Percentiles rank a stretch among this genome's conserved stretches.
These are phyloP conservation scores for Paralichthys olivaceus DNA, from an alignment of 2,113 vertebrate species.

Conservation along the genomic window DNA sequence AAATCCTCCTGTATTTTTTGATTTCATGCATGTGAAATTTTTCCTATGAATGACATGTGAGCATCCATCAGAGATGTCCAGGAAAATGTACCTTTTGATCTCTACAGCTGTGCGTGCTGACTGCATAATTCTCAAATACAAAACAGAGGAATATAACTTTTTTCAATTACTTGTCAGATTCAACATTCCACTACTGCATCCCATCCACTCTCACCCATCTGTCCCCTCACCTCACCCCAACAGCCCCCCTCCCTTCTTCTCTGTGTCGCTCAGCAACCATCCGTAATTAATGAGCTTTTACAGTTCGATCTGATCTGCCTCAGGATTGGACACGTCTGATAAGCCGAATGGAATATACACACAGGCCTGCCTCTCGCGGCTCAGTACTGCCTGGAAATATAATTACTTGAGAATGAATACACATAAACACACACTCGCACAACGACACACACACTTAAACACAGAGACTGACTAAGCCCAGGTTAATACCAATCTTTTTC, in stretches of 20 bases:
- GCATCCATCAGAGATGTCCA: constrained; percentile 16
- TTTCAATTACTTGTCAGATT: constrained; percentile 33
- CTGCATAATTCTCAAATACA: constrained; percentile 42
- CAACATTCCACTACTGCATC: constrained; percentile 22
- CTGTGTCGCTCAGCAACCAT: constrained; percentile 73
- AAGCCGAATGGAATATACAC: constrained; percentile 77
- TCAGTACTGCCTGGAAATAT: constrained; percentile 74
- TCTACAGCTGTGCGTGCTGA: constrained; percentile 43
- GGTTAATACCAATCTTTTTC: constrained; percentile 76
- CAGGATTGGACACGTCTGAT: constrained; percentile 79
- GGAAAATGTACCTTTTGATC: constrained; percentile 64
- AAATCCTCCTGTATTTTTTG: constrained; percentile 17
- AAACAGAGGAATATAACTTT: constrained; percentile 24
- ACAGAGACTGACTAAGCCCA: constrained; percentile 59
- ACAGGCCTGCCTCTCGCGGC: constrained; percentile 62
- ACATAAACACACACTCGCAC: constrained; percentile 33
- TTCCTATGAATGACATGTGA: constrained; percentile 35
- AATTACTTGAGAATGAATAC: constrained; percentile 74
- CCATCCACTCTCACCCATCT: constrained; percentile 38
- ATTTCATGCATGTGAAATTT: constrained; percentile 6
- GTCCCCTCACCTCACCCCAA: constrained; percentile 40
- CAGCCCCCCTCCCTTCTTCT: constrained; percentile 20
- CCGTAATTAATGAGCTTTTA: constrained; percentile 83
- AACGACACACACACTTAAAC: constrained; percentile 4
- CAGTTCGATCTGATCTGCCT: constrained; percentile 78